Percentiles rank a stretch among this genome's conserved stretches.
These are phyloP conservation scores for Sphyrna mokarran DNA, from an alignment of 2,113 vertebrate genomes.

Conservation along the genomic window DNA sequence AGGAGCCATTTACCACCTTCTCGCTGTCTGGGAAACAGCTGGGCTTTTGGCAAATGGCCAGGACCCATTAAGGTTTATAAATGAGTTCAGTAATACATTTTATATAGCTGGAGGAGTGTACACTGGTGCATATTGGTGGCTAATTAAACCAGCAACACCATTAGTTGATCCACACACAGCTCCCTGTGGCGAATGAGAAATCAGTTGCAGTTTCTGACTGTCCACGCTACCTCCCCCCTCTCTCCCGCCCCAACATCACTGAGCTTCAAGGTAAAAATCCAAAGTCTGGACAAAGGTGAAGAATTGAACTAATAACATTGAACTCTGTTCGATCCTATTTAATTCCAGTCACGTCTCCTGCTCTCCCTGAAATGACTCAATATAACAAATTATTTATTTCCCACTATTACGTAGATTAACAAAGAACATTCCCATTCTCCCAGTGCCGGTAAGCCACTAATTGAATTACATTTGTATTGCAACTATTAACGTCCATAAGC, in stretches of 20 bases:
- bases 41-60: conserved; percentile 36
- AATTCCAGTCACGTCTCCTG: conserved; percentile 9
- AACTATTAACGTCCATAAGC: not conserved
- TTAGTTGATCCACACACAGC: conserved; percentile 29
- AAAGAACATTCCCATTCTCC: not conserved
- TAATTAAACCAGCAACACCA: conserved; percentile 35
- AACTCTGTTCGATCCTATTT: not conserved
- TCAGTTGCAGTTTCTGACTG: not conserved
- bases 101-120: conserved; percentile 30
- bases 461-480: not conserved
- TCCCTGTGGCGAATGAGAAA: conserved; percentile 32
- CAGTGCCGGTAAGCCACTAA: not conserved
- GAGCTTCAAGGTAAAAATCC: not conserved
- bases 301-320: not conserved
- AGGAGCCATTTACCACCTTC: conserved; percentile 35
- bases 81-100: conserved; percentile 33
- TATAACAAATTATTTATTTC: conserved; percentile 29
- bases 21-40: conserved; percentile 36
- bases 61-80: conserved; percentile 40
- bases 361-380: not conserved
- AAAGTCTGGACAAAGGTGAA: not conserved
- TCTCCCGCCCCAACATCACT: not conserved
- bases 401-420: conserved; percentile 14
- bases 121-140: conserved; percentile 32
- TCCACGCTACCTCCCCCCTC: too few species aligned